These are phyloP conservation scores for Vulpes vulpes DNA, from an alignment of 2,113 vertebrate species.

Conservation along the genomic window DNA sequence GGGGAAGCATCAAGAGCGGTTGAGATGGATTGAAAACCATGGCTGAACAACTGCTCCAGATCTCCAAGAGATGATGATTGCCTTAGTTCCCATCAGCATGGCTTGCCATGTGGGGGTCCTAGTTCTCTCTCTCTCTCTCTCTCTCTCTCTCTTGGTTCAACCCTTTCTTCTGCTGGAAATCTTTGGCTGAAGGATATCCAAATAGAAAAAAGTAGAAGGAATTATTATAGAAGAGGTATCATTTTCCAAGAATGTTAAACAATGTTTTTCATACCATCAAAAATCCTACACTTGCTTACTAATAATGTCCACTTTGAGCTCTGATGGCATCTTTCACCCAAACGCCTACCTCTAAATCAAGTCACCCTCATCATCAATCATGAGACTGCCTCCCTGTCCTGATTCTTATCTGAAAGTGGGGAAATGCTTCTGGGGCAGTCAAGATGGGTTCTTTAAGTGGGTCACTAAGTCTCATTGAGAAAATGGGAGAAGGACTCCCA, in stretches of 20 bases:
- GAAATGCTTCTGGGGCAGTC: constrained; percentile 32
- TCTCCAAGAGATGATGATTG: too few species aligned
- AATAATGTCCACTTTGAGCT: constrained; percentile 43
- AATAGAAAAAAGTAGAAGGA: not conserved
- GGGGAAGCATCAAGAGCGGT: not conserved
- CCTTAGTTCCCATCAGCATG: not conserved
- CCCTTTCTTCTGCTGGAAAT: constrained; percentile 6
- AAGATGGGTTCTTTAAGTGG: constrained; percentile 12
- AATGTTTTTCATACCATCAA: not conserved
- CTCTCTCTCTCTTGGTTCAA: not conserved
- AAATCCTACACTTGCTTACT: not conserved
- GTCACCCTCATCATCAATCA: constrained; percentile 32
- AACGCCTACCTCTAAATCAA: not conserved
- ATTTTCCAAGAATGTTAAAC: constrained; percentile 39
- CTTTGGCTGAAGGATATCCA: not conserved
- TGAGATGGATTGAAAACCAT: not conserved
- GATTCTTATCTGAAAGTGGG: constrained; percentile 42
- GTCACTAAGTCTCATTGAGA: not conserved
- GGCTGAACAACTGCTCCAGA: rapidly evolving
- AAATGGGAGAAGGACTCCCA: not conserved
- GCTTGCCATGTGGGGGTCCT: not conserved
- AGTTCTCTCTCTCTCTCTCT: constrained; percentile 23
- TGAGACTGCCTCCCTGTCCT: not conserved
- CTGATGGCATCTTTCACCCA: constrained; percentile 54
- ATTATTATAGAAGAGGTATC: not conserved